Base-by-base conservation (phyloP, 1,140 invertebrate species). In the Lepidostoma basale region DNA sequence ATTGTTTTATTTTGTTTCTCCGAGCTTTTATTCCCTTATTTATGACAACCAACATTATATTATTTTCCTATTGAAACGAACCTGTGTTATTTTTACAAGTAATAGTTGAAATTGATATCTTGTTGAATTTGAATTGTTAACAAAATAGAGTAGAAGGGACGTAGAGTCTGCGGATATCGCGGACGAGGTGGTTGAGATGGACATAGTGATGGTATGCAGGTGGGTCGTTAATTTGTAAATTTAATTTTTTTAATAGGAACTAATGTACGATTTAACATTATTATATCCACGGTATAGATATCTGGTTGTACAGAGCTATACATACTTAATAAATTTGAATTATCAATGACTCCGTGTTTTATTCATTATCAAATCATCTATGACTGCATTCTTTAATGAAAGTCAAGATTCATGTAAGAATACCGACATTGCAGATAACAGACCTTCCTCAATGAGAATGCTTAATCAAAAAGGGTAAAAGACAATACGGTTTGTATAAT, bases 61-160 rank as follows among this genome's bases (percentile, higher is more conserved):
- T 59, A 40, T 59, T 59, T 12, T 49, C 36, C 16, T 56, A 8
- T 56, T 36, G 30, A 20, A 22, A 36, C 36, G 52, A 54, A 28
- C 5, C 28, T 56, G 36, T 56, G 28, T 56, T 36, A 9, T 36
- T 1, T 62, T 47, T 42, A 65, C 56, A 20, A 47, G 54, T 67
- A 67, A 67, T 68, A 65, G 64, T 68, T 68, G 60, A 65, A 64
- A 56, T 42, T 52, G 49, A 70, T 71, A 72, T 62, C 66, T 72
- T 72, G 70, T 72, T 72, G 70, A 72, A 64, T 72, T 63, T 72
- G 68, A 68, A 72, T 72, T 68, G 70, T 72, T 72, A 64, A 68
- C 63, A 68, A 60, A 56, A 42, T 72, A 68, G 66, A 40, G 62
- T 72, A 67, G 45, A 33, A 67, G 9, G 14, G 39, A 56, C 40